Percentiles rank a stretch among this genome's conserved stretches.
Evolutionary conservation across 2,797 vertebrate species (phyloP).

Genomic region (Synaphobranchus kaupii): DNA sequence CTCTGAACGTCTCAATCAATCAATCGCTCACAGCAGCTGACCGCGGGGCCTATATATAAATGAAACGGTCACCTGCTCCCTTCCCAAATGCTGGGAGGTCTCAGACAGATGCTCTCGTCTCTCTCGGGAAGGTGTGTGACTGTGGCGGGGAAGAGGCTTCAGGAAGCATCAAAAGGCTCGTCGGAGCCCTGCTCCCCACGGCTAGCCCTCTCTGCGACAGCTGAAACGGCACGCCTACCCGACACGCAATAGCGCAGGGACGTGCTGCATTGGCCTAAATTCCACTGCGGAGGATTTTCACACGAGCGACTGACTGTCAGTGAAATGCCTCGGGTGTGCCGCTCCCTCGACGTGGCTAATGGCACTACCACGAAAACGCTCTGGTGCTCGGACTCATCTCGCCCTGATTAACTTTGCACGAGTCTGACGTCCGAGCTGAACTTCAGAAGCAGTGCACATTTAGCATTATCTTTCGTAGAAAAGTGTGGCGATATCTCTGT

Average conservation of each 20-base stretch:
- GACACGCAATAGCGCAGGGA: not conserved
- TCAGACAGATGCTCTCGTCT: not conserved
- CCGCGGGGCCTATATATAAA: not conserved
- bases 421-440: not conserved
- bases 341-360: not conserved
- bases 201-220: not conserved
- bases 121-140: not conserved
- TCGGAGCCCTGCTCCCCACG: not conserved
- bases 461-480: not conserved
- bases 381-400: too few relatives aligned
- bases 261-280: constrained; percentile 26
- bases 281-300: constrained; percentile 4
- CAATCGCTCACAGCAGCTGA: not conserved
- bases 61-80: not conserved
- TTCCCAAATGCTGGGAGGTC: constrained; percentile 1
- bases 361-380: not conserved
- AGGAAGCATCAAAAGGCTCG: not conserved
- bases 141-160: not conserved
- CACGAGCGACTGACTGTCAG: constrained; percentile 1
- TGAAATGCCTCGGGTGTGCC: not conserved
- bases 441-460: not conserved
- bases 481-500: not conserved
- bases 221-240: not conserved
- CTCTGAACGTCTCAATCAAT: not conserved
- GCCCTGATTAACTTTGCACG: not conserved